Evolutionary conservation across 2,888 invertebrate species (phyloP).

Genomic region (Phengaris alcon): DNA sequence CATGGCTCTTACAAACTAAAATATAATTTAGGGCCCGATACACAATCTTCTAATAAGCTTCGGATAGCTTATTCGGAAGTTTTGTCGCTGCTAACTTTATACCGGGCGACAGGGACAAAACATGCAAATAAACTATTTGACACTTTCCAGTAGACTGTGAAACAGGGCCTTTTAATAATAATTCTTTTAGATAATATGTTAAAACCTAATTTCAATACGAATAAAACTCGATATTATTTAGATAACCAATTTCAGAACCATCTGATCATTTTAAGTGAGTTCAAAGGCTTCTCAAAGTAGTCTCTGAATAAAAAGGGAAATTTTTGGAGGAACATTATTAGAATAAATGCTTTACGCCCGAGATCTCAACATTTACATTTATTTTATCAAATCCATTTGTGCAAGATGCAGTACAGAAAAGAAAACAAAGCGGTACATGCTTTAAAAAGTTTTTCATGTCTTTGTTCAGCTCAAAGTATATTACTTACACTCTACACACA

Average conservation of each 20-base stretch:
- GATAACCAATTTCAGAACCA: background rate
- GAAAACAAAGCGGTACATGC: background rate
- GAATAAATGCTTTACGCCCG: background rate
- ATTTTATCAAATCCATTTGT: constrained; percentile 24
- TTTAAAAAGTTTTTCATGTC: background rate
- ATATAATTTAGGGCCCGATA: too few relatives aligned
- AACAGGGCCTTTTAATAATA: too few relatives aligned
- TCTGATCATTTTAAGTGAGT: background rate
- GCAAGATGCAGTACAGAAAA: constrained; percentile 20
- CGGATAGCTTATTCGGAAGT: background rate
- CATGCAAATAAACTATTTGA: too few relatives aligned
- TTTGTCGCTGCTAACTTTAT: too few relatives aligned
- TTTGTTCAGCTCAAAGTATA: background rate
- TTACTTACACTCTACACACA: background rate
- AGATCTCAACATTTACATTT: background rate
- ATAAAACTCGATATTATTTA: background rate
- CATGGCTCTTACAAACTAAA: too few relatives aligned
- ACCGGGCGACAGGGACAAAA: too few relatives aligned
- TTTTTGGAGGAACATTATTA: background rate
- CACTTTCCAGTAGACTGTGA: too few relatives aligned
- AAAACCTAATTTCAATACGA: background rate
- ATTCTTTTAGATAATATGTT: too few relatives aligned
- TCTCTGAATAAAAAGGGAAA: background rate
- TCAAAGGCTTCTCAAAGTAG: background rate
- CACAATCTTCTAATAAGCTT: too few relatives aligned